Conservation (phyloP, 2,113 vertebrate species). For the Apaloderma vittatum region DNA sequence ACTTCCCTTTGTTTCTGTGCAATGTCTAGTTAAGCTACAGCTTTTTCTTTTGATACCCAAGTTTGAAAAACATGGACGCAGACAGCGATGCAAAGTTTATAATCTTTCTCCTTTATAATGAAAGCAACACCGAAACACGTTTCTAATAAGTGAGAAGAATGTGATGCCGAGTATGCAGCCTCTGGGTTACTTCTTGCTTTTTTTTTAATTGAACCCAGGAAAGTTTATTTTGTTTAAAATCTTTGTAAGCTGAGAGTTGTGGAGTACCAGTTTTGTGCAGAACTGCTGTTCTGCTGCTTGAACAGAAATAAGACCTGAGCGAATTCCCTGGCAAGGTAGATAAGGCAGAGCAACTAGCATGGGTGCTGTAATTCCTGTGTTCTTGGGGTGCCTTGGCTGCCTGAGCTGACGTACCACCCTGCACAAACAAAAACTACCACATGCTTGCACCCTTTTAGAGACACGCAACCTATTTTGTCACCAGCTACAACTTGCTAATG, state of each 20-base stretch:
- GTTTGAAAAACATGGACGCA: not conserved
- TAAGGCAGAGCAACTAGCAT: not conserved
- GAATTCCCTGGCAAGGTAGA: not conserved
- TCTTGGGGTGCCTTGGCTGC: not conserved
- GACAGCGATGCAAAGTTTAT: not conserved
- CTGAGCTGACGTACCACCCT: not conserved
- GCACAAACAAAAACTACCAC: not conserved
- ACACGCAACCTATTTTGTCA: not conserved
- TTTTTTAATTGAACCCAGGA: slow-evolving; percentile 30
- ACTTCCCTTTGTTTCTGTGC: not conserved
- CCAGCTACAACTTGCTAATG: slow-evolving; percentile 31
- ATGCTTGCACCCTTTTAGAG: not conserved
- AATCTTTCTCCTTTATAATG: not conserved
- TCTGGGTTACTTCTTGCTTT: slow-evolving; percentile 12
- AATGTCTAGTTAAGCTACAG: not conserved
- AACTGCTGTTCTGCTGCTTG: not conserved
- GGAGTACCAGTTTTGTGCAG: not conserved
- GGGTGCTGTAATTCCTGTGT: not conserved
- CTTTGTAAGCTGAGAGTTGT: not conserved
- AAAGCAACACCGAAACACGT: not conserved
- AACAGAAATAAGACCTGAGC: not conserved
- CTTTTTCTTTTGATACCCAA: not conserved
- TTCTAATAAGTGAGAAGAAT: slow-evolving; percentile 17
- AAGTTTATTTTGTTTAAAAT: slow-evolving; percentile 3
- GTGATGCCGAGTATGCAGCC: not conserved